Conservation (phyloP, 2,797 vertebrate genomes). For the Huso huso region DNA sequence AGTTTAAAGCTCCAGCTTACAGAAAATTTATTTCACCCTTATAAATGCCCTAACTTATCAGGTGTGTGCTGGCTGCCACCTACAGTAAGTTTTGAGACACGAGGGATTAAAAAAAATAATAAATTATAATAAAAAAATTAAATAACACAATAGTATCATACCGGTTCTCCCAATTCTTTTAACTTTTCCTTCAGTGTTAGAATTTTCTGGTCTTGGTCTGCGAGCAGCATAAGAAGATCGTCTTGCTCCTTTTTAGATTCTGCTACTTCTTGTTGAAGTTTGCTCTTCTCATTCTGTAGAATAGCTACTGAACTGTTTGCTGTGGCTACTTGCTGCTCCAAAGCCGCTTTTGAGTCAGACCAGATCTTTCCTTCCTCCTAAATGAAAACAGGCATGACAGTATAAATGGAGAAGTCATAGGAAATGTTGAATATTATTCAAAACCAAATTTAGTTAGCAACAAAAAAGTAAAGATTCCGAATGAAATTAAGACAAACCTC, state of each 20-base stretch:
- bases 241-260: conserved; percentile 96
- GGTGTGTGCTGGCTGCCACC: no score
- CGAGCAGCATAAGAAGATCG: conserved; percentile 88
- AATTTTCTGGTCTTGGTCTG: conserved; percentile 97
- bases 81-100: background rate
- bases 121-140: background rate
- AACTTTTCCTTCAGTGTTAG: conserved; percentile 68
- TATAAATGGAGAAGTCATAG: background rate
- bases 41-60: no score
- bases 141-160: conserved; percentile 38
- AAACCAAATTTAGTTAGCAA: background rate
- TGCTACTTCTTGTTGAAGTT: conserved; percentile 75
- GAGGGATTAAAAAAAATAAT: background rate
- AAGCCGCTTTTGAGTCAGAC: conserved; percentile 51
- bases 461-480: no score
- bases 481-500: no score
- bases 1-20: background rate
- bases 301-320: conserved; percentile 80
- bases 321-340: conserved; percentile 78
- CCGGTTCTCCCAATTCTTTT: conserved; percentile 80
- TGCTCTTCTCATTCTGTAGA: conserved; percentile 78
- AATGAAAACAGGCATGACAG: background rate
- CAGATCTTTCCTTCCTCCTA: conserved; percentile 67
- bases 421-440: background rate
- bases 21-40: no score